Conservation (phyloP, 2,888 invertebrate species). For the Ophraella communa region DNA sequence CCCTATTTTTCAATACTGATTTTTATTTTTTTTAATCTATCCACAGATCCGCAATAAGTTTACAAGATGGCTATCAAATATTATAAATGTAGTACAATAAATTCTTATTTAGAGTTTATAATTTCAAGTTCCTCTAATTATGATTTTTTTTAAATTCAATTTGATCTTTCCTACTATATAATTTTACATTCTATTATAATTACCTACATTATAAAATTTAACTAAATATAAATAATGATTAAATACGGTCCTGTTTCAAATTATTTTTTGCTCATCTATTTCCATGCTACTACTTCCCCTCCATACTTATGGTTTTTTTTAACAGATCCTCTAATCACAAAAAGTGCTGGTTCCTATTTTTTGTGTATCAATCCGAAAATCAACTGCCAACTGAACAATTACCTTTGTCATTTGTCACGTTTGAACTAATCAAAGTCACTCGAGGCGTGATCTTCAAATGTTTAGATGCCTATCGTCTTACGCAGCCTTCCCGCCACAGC, state of each 20-base stretch:
- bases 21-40: too few relatives aligned
- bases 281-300: background rate
- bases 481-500: background rate
- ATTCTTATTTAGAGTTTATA: too few relatives aligned
- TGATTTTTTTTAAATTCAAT: too few relatives aligned
- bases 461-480: constrained; percentile 4
- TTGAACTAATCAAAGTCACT: constrained; percentile 8
- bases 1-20: too few relatives aligned
- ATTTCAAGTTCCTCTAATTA: too few relatives aligned
- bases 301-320: background rate
- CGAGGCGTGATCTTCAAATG: constrained; percentile 11
- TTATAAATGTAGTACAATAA: too few relatives aligned
- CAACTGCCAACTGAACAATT: constrained; percentile 23
- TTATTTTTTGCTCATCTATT: background rate
- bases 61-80: too few relatives aligned
- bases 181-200: background rate
- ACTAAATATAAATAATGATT: background rate
- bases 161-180: too few relatives aligned
- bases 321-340: background rate
- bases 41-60: too few relatives aligned
- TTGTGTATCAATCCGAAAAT: constrained; percentile 8
- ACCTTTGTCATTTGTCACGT: constrained; percentile 22
- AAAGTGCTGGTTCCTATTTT: background rate
- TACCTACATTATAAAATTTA: too few relatives aligned
- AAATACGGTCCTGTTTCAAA: background rate